Evolutionary conservation across 2,113 vertebrate genomes (phyloP).

Genomic region (Hiodon alosoides): DNA sequence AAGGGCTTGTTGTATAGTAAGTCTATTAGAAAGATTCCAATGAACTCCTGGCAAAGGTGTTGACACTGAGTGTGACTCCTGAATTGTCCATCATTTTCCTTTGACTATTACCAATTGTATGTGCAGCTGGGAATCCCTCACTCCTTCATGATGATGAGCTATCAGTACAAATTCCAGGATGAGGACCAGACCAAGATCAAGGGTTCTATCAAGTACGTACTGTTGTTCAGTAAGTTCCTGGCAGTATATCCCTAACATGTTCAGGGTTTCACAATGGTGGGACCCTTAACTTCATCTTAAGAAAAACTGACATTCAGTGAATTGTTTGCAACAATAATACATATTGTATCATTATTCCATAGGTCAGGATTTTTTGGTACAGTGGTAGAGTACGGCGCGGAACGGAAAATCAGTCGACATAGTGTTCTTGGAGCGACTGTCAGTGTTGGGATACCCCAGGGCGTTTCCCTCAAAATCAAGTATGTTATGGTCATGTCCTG

Average conservation of each 20-base stretch:
- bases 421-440: conserved; percentile 86
- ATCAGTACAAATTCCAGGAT: conserved; percentile 97
- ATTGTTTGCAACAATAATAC: not conserved
- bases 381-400: conserved; percentile 90
- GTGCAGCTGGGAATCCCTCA: conserved; percentile 90
- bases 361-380: conserved; percentile 95
- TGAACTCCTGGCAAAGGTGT: not conserved
- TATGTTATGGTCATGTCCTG: conserved; percentile 52
- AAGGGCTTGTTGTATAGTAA: not conserved
- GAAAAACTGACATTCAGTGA: not conserved
- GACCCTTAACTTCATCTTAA: not conserved
- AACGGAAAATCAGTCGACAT: conserved; percentile 95
- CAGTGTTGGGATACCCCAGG: conserved; percentile 91
- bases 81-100: not conserved
- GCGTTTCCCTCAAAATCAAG: conserved; percentile 95
- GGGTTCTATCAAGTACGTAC: conserved; percentile 86
- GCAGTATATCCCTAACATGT: not conserved
- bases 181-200: conserved; percentile 94
- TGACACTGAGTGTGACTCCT: not conserved
- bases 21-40: not conserved
- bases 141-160: conserved; percentile 91
- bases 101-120: conserved; percentile 18
- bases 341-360: conserved; percentile 25
- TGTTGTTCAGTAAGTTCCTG: not conserved
- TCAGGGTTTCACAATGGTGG: not conserved